Evolutionary conservation across 2,113 vertebrate genomes (phyloP).

Genomic region (Xenopus laevis): DNA sequence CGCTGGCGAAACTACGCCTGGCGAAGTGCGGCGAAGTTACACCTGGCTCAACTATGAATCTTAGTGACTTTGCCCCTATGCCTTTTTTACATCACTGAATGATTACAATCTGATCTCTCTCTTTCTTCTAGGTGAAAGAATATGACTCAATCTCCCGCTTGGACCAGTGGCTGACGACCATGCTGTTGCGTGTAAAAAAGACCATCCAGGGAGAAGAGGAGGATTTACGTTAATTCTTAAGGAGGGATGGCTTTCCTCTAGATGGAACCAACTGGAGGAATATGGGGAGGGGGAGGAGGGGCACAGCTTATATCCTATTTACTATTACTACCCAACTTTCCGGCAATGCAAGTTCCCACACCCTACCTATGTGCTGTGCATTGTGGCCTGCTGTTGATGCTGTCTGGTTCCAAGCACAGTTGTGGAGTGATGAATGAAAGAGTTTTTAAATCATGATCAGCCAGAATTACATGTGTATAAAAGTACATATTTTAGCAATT

Average conservation of each 20-base stretch:
- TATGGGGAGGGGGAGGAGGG: constrained; percentile 6
- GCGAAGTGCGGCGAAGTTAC: too few species aligned
- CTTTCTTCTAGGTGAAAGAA: constrained; percentile 66
- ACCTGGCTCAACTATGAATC: too few species aligned
- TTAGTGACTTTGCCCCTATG: too few species aligned
- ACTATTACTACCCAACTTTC: neutral
- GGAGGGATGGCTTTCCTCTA: neutral
- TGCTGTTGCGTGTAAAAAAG: constrained; percentile 74
- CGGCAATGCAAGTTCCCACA: neutral
- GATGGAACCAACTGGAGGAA: constrained; percentile 3
- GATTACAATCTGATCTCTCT: neutral
- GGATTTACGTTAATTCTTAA: constrained; percentile 64
- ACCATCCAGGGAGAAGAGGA: constrained; percentile 70
- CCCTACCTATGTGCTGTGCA: neutral
- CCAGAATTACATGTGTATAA: neutral
- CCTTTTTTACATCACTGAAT: too few species aligned
- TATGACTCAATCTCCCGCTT: constrained; percentile 71
- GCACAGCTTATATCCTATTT: constrained; percentile 1
- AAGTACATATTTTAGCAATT: too few species aligned
- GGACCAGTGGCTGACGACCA: constrained; percentile 78
- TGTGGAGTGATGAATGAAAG: neutral
- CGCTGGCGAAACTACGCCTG: too few species aligned
- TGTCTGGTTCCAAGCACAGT: neutral
- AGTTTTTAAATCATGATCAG: neutral
- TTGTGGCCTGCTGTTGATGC: neutral